A percentile compares a stretch with the other conserved stretches of the same genome.
Evolutionary conservation across 2,113 vertebrate species (phyloP).

Genomic region (Salvelinus sp.): DNA sequence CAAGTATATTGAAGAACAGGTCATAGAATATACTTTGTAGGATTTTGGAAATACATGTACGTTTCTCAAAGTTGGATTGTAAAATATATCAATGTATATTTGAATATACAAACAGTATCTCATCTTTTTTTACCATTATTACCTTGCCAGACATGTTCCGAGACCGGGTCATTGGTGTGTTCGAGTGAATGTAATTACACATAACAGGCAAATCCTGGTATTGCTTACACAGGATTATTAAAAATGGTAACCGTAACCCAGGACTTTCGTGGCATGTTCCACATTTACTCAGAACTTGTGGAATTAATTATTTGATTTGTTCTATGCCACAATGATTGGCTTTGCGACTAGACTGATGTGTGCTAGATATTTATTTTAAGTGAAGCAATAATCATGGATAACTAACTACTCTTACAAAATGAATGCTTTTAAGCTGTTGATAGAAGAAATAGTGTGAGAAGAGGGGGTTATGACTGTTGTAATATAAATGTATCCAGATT

Average conservation of each 20-base stretch:
- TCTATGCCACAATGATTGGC: background rate
- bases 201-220: background rate
- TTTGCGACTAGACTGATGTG: background rate
- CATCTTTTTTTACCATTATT: background rate
- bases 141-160: background rate
- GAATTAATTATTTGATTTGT: background rate
- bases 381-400: background rate
- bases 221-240: background rate
- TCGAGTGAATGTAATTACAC: background rate
- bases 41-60: background rate
- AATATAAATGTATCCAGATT: background rate
- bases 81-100: background rate
- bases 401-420: background rate
- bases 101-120: too few species aligned
- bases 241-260: background rate
- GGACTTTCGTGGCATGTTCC: background rate
- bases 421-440: too few species aligned
- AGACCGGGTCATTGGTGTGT: background rate
- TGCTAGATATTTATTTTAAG: background rate
- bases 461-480: background rate
- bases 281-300: background rate
- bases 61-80: slow-evolving; percentile 1
- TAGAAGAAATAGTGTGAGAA: too few species aligned
- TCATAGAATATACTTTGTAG: background rate
- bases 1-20: background rate